Percentiles rank a stretch among this genome's conserved stretches.
Evolutionary conservation across 2,888 invertebrate genomes (phyloP).

Genomic region (Eledona agricola): DNA sequence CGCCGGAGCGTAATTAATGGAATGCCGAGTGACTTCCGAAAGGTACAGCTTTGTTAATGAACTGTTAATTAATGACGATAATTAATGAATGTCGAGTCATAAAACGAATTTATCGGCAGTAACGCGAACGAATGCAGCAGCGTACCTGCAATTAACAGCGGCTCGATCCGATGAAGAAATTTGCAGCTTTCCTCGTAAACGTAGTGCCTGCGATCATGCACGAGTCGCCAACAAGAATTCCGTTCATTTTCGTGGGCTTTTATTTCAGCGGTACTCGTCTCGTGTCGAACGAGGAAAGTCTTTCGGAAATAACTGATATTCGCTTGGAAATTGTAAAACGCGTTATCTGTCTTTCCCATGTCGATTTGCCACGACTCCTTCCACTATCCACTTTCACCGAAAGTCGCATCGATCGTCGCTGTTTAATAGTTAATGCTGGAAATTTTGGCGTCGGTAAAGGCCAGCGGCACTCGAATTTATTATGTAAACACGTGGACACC

Average conservation of each 20-base stretch:
- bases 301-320: not conserved
- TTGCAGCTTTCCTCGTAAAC: no score
- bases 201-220: no score
- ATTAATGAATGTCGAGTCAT: conserved; percentile 29
- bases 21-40: conserved; percentile 20
- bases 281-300: not conserved
- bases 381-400: conserved; percentile 1
- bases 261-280: no score
- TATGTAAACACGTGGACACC: conserved; percentile 25
- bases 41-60: conserved; percentile 35
- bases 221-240: no score
- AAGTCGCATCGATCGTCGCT: no score
- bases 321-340: not conserved
- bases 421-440: no score
- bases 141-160: no score
- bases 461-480: conserved; percentile 18
- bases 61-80: conserved; percentile 28
- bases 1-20: conserved; percentile 46
- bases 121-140: conserved; percentile 13
- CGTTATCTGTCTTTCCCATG: conserved; percentile 1
- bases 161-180: no score
- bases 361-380: conserved; percentile 2
- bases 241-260: no score
- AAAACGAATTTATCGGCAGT: conserved; percentile 25
- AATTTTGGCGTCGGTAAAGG: not conserved